Conservation (phyloP, 2,888 invertebrate species). For the Zele albiditarsus region DNA sequence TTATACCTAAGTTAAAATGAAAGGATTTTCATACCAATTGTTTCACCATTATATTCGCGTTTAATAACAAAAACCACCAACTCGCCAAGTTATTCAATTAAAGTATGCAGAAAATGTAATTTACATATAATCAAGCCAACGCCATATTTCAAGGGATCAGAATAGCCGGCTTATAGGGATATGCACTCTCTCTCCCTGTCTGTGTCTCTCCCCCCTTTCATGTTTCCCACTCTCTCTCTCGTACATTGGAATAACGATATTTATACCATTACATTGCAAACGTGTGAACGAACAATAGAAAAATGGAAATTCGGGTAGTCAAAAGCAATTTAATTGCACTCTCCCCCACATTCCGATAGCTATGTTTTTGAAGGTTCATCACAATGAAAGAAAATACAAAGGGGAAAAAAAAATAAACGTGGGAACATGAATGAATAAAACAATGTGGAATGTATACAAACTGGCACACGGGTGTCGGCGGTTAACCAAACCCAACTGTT, state of each 20-base stretch:
- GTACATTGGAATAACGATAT: slow-evolving; percentile 12
- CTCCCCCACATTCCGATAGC: not conserved
- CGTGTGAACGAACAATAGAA: slow-evolving; percentile 18
- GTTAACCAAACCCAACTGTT: slow-evolving; percentile 92
- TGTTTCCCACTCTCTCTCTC: not conserved
- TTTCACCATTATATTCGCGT: not conserved
- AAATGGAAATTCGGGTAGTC: slow-evolving; percentile 12
- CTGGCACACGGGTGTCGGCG: slow-evolving; percentile 89
- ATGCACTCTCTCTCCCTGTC: not conserved
- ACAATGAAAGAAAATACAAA: slow-evolving; percentile 5
- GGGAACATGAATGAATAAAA: slow-evolving; percentile 10
- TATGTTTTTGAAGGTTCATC: slow-evolving; percentile 18
- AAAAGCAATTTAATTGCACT: not conserved
- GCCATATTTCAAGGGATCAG: slow-evolving; percentile 32
- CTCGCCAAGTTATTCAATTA: slow-evolving; percentile 23
- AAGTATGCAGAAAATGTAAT: slow-evolving; percentile 25
- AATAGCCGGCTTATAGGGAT: slow-evolving; percentile 24
- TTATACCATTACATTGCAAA: not conserved
- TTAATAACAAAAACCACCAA: slow-evolving; percentile 15
- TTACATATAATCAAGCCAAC: slow-evolving; percentile 28
- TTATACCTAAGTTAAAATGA: not conserved
- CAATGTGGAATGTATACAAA: slow-evolving; percentile 71
- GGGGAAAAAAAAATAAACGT: slow-evolving; percentile 10
- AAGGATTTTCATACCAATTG: not conserved
- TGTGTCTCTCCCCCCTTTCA: not conserved